Percentiles rank a stretch among this genome's conserved stretches.
phyloP scores from a whole-genome alignment of 2,113 vertebrate species.

The Bungarus multicinctus region DNA sequence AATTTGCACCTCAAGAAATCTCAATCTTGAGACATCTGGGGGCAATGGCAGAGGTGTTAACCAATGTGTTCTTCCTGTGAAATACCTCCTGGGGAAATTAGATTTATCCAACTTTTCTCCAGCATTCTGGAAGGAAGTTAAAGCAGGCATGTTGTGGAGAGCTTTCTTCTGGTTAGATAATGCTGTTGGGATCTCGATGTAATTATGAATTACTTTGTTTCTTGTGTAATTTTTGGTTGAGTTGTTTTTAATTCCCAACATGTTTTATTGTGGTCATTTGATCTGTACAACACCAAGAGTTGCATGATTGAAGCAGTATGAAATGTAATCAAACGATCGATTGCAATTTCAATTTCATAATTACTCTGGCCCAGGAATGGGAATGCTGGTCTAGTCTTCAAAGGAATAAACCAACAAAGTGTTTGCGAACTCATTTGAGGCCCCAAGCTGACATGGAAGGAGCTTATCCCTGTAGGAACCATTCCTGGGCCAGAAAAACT shows the following conservation, averaged over 20 bases:
- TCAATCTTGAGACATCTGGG: background rate
- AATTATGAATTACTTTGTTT: background rate
- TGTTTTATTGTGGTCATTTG: background rate
- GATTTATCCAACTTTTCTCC: background rate
- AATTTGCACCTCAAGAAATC: background rate
- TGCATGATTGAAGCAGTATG: background rate
- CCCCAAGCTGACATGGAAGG: no score
- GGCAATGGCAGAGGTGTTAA: background rate
- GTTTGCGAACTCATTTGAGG: background rate
- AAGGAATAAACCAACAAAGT: background rate
- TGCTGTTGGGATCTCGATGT: background rate
- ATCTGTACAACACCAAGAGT: background rate
- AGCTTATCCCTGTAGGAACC: background rate
- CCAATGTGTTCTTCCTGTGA: background rate
- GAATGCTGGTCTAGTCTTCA: background rate
- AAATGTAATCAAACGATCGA: background rate
- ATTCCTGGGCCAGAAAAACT: background rate
- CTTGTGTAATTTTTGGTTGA: background rate
- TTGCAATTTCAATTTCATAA: background rate
- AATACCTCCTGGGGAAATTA: background rate
- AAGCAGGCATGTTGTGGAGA: background rate
- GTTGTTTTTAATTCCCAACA: background rate
- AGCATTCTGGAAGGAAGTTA: background rate
- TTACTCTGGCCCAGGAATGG: background rate
- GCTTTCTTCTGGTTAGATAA: background rate